Base-by-base conservation (phyloP, 2,888 invertebrate species). In the Polietes domitor region DNA sequence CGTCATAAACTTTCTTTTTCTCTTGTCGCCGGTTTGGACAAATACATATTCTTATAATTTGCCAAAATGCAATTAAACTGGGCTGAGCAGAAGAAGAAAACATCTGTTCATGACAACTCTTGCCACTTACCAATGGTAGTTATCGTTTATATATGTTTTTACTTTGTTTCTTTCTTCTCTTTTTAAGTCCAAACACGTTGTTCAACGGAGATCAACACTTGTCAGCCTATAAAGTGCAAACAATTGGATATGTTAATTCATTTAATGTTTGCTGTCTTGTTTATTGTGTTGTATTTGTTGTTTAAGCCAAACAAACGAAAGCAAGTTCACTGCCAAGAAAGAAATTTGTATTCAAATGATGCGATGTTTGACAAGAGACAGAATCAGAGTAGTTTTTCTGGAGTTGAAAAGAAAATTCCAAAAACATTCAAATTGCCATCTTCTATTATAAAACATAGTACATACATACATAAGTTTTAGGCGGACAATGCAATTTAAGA, bases 41-140 rank as follows among this genome's bases (percentile, higher is more conserved):
- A 41, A 70, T 43, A 73, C 43, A 74, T 63, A 80, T 83, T 83
- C 77, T 83, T 83, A 71, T 21, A 47, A 63, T 71, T 77, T 74
- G 74, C 80, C 77, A 77, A 77, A 75, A 77, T 21, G 26, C 37
- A 77, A 71, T 47, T 24, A 74, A 73, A 55, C 7, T 32, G 19
- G 5, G 9, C 7, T 19, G 21, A 37, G 32, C 19, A 37, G 37
- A 19, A 19, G 19, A 37, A 41, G 15, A 71, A 55, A 82, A 61
- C 68, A 68, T 61, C n/a, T 37, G 19, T 50, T 58, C 58, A 37
- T 63, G 32, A 12, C 63, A 43, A 24, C 12, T 43, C 4, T 32
- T 9, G 15, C 6, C 26, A 63, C n/a, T n/a, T 17, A 32, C 17
- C 24, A 12, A 9, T 53, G 19, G 26, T 24, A 24, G 50, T 28